These are phyloP conservation scores for Chloropsis cyanopogon DNA, from an alignment of 2,113 vertebrate species.

Conservation along the genomic window DNA sequence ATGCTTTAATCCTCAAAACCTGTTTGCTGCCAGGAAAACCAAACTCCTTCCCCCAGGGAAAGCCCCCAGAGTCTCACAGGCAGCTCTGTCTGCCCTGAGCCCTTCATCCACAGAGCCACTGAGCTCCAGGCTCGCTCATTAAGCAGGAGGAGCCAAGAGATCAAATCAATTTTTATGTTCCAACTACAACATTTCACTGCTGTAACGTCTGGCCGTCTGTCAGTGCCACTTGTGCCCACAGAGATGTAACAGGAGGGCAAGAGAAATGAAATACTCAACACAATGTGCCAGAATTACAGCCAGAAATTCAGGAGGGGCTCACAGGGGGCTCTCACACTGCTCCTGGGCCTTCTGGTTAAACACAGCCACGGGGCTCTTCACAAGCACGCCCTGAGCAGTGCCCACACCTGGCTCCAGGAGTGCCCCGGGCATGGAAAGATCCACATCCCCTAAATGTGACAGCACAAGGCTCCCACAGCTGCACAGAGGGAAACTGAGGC, in stretches of 20 bases:
- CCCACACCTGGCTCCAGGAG: not conserved
- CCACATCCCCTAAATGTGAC: rapidly evolving
- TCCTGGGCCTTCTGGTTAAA: not conserved
- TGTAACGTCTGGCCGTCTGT: not conserved
- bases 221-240: not conserved
- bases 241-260: not conserved
- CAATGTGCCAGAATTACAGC: not conserved
- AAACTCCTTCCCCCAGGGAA: not conserved
- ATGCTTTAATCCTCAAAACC: not conserved
- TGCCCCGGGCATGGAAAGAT: rapidly evolving
- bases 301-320: not conserved
- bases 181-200: not conserved
- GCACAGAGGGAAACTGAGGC: not conserved
- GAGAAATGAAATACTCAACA: not conserved
- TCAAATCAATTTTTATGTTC: not conserved
- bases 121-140: not conserved
- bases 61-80: not conserved
- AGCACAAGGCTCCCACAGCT: not conserved
- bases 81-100: not conserved
- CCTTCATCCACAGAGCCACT: not conserved
- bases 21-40: not conserved
- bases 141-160: not conserved
- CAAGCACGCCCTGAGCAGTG: not conserved
- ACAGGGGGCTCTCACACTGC: not conserved
- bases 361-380: not conserved